These are phyloP conservation scores for Napeogenes inachia DNA, from an alignment of 2,888 invertebrate genomes.

Conservation along the genomic window DNA sequence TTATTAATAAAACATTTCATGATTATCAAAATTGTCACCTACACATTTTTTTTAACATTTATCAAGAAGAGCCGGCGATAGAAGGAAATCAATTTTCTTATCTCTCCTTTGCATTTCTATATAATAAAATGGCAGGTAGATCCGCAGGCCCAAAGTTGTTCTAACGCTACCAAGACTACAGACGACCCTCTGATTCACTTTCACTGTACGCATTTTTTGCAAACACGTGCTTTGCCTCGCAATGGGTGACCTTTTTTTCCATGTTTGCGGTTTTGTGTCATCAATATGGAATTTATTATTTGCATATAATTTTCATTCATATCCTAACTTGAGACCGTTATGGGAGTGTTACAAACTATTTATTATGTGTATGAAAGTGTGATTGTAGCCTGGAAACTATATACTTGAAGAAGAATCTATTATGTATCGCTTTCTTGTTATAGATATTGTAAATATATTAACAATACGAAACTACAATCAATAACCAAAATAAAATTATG, in stretches of 20 bases:
- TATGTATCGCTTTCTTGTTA: too few relatives aligned
- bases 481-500: too few relatives aligned
- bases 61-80: too few relatives aligned
- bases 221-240: conserved; percentile 16
- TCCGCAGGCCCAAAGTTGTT: neutral
- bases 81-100: too few relatives aligned
- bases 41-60: too few relatives aligned
- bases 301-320: conserved; percentile 7
- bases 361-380: neutral
- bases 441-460: too few relatives aligned
- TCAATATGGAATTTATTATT: conserved; percentile 5
- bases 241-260: conserved; percentile 10
- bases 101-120: too few relatives aligned
- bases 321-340: neutral
- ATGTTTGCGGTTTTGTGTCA: conserved; percentile 5
- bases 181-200: conserved; percentile 20
- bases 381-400: neutral
- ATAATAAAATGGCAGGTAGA: too few relatives aligned
- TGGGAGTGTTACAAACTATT: neutral
- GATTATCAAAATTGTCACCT: too few relatives aligned
- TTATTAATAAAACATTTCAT: too few relatives aligned
- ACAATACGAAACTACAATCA: too few relatives aligned
- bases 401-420: too few relatives aligned
- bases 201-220: conserved; percentile 25
- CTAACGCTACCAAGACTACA: neutral